phyloP scores from a whole-genome alignment of 2,888 invertebrate species.

The Mesodorylaimus sp. region DNA sequence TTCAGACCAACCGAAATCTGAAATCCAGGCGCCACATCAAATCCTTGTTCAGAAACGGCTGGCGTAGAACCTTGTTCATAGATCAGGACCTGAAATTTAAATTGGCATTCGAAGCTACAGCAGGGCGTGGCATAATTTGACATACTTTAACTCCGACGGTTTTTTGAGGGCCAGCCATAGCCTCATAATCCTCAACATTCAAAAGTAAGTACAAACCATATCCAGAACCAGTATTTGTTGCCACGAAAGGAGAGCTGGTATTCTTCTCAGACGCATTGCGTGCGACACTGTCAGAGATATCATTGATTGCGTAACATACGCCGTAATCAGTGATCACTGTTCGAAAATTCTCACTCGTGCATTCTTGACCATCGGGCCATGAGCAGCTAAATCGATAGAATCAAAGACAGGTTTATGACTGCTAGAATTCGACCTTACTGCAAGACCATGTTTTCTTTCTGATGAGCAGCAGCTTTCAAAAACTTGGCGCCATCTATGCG shows the following conservation, averaged over 20 bases:
- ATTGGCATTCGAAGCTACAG: neutral
- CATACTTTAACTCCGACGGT: slow-evolving; percentile 10
- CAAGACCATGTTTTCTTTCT: neutral
- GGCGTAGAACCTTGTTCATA: slow-evolving; percentile 3
- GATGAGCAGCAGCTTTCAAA: slow-evolving; percentile 6
- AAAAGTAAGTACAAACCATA: slow-evolving; percentile 6
- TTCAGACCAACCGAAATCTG: slow-evolving; percentile 8
- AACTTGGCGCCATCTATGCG: neutral
- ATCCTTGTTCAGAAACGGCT: slow-evolving; percentile 8
- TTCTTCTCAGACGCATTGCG: neutral
- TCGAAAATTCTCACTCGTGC: slow-evolving; percentile 1
- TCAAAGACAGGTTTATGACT: neutral
- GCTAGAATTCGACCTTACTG: too few relatives aligned
- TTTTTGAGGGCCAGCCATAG: slow-evolving; percentile 10
- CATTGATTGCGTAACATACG: slow-evolving; percentile 9
- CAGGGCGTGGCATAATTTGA: neutral
- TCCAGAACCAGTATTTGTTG: slow-evolving; percentile 10
- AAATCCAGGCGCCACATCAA: slow-evolving; percentile 10
- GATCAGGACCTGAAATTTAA: slow-evolving; percentile 7
- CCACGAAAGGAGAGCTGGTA: neutral
- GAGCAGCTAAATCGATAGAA: slow-evolving; percentile 2
- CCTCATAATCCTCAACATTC: slow-evolving; percentile 9
- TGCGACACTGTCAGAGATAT: neutral
- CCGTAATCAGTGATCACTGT: slow-evolving; percentile 6
- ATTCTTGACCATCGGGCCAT: slow-evolving; percentile 8